phyloP scores from a whole-genome alignment of 2,888 invertebrate genomes.

The Acleris cristana region DNA sequence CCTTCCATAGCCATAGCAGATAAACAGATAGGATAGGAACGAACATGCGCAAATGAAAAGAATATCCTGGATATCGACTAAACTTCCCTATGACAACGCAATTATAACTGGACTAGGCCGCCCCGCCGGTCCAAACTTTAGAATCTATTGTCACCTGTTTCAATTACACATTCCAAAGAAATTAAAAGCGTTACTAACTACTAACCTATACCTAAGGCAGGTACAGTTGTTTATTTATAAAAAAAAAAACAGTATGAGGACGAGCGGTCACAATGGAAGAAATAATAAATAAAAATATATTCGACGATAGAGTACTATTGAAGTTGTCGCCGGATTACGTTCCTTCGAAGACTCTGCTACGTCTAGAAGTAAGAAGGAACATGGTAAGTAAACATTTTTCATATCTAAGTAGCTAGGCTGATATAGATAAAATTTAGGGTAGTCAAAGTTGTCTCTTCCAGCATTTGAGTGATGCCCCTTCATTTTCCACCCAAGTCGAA shows the following conservation, averaged over 20 bases:
- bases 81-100: slow-evolving; percentile 31
- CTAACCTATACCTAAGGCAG: no score
- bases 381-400: slow-evolving; percentile 51
- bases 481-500: no score
- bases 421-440: no score
- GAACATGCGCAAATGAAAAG: slow-evolving; percentile 19
- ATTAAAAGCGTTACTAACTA: no score
- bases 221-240: no score
- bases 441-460: no score
- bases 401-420: not conserved
- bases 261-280: slow-evolving; percentile 56
- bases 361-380: slow-evolving; percentile 61
- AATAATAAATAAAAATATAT: slow-evolving; percentile 62
- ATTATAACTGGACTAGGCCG: slow-evolving; percentile 10
- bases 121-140: not conserved
- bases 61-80: slow-evolving; percentile 22
- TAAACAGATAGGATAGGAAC: not conserved
- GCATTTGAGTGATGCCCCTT: no score
- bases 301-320: slow-evolving; percentile 53
- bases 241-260: no score
- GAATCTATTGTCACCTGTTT: no score
- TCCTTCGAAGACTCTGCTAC: slow-evolving; percentile 52
- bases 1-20: not conserved
- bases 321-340: slow-evolving; percentile 63
- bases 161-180: no score